Percentiles rank a stretch among this genome's conserved stretches.
phyloP scores from a whole-genome alignment of 1,140 invertebrate species.

The Proales similis region DNA sequence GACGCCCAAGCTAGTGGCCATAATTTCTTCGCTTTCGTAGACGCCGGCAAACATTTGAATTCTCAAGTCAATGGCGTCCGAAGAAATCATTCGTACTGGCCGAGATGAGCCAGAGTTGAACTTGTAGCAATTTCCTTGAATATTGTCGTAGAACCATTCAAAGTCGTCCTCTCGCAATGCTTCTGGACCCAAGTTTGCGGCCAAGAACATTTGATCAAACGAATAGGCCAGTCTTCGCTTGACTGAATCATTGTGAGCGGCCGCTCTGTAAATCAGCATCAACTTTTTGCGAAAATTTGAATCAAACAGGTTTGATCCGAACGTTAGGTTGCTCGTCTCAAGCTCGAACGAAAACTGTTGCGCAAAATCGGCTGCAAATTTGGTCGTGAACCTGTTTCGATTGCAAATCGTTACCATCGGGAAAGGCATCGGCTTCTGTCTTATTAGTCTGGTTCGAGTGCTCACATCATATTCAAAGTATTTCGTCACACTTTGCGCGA shows the following conservation, averaged over 20 bases:
- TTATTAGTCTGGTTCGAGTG: constrained; percentile 9
- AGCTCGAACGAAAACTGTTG: neutral
- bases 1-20: neutral
- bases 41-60: constrained; percentile 4
- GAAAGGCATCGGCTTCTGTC: neutral
- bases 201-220: constrained; percentile 10
- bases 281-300: no score
- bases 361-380: neutral
- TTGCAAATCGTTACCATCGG: constrained; percentile 30
- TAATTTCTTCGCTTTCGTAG: neutral
- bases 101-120: constrained; percentile 4
- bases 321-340: neutral
- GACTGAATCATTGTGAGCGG: neutral
- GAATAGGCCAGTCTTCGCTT: neutral
- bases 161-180: neutral
- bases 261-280: no score
- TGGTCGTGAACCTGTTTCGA: neutral
- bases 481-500: neutral
- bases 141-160: neutral
- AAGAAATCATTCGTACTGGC: neutral
- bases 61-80: no score
- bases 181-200: neutral
- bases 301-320: neutral
- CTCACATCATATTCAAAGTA: constrained; percentile 3
- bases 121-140: constrained; percentile 5